Evolutionary conservation across 2,113 vertebrate genomes (phyloP).

Genomic region (Phaethon lepturus): DNA sequence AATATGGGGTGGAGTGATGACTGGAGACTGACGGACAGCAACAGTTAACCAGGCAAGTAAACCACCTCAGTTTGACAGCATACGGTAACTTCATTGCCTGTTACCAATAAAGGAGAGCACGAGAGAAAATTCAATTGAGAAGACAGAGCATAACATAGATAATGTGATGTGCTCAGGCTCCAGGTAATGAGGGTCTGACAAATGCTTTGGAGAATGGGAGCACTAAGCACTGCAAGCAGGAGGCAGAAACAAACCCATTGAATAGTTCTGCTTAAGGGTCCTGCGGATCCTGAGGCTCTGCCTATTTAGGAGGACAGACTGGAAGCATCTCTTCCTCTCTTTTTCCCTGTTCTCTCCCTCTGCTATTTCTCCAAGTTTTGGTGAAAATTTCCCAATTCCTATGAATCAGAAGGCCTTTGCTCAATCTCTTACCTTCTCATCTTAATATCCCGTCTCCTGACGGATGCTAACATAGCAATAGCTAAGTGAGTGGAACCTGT

Average conservation of each 20-base stretch:
- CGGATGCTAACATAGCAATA: not conserved
- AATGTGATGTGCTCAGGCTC: constrained; percentile 10
- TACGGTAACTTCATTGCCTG: constrained; percentile 49
- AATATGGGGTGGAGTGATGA: not conserved
- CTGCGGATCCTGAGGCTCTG: not conserved
- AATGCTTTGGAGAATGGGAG: not conserved
- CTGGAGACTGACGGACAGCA: not conserved
- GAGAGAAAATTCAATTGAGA: constrained; percentile 40
- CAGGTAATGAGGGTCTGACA: constrained; percentile 16
- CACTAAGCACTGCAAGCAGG: not conserved
- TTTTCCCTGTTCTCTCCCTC: not conserved
- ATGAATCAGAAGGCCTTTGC: not conserved
- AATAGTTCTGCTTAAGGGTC: not conserved
- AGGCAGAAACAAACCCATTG: not conserved
- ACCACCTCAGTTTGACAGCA: constrained; percentile 59
- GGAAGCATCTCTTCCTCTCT: fast-evolving
- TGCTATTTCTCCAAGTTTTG: not conserved
- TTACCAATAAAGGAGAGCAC: constrained; percentile 54
- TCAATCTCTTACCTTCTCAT: not conserved
- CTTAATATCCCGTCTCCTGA: not conserved
- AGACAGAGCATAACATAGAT: constrained; percentile 34
- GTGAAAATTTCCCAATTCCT: not conserved
- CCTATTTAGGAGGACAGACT: not conserved
- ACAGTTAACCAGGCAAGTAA: constrained; percentile 17
- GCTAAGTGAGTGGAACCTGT: constrained; percentile 11